Conservation (phyloP, 2,888 invertebrate species). For the Xylota sylvarum region DNA sequence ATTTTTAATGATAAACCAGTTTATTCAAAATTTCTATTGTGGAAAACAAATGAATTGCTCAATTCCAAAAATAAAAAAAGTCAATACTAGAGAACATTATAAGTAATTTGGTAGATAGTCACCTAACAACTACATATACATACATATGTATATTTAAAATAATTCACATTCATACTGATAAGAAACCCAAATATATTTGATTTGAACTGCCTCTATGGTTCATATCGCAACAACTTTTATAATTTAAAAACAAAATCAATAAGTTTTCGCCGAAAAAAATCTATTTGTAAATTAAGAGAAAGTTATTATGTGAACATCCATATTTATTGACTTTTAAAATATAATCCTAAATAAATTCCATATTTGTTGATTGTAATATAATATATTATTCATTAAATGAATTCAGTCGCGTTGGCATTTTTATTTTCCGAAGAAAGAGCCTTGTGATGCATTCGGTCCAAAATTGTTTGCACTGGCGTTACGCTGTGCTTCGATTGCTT, state of each 20-base stretch:
- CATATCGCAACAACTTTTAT: background rate
- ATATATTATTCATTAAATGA: background rate
- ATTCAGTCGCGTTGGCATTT: background rate
- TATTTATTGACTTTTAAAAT: background rate
- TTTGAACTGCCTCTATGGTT: background rate
- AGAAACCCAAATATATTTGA: background rate
- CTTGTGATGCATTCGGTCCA: conserved; percentile 78
- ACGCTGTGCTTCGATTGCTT: conserved; percentile 87
- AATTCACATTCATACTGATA: background rate
- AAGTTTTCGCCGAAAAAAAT: background rate
- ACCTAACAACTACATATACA: background rate
- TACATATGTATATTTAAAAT: no score
- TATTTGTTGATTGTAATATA: background rate
- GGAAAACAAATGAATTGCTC: no score
- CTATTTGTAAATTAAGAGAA: background rate
- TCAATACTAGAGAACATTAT: no score
- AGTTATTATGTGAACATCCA: background rate
- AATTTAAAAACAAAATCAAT: background rate
- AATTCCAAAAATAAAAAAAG: no score
- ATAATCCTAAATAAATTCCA: background rate
- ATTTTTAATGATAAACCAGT: no score
- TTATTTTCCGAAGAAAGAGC: conserved; percentile 79
- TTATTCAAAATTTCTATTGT: no score
- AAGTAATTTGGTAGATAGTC: background rate
- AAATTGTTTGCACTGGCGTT: conserved; percentile 80